Evolutionary conservation across 2,888 invertebrate species (phyloP), one percentile per base, ranked within the genome.

Genomic region (Orthosia gracilis): DNA sequence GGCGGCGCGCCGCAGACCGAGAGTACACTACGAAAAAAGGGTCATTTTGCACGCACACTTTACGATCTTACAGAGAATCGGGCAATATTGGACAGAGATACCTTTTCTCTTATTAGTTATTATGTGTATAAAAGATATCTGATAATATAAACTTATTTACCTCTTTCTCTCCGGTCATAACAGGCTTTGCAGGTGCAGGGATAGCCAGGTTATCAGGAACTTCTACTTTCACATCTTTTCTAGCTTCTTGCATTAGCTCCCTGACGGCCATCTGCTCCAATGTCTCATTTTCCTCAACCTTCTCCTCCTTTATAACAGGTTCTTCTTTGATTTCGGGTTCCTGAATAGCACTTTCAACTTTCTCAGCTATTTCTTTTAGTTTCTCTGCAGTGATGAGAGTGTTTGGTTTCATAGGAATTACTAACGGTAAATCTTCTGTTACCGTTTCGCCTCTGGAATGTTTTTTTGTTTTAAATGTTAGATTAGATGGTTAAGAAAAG

Each of bases 191-290:
- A n/a, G 96, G 95, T n/a, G 97, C 85, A 0, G 97, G 97, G 17
- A 98, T 94, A 5, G 97, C 94, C 23, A 97, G 90, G 12, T 92
- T 87, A 65, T 93, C 89, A 4, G 71, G 59, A 23, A 86, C 86
- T 61, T 96, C 94, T 1, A 92, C 87, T 83, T 91, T 94, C 21
- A 95, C 91, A 40, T 91, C 88, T 52, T 96, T 94, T 40, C 94
- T 94, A 1, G 96, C 93, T 88, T 97, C 98, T 83, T 97, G 96
- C 61, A 98, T 89, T 50, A 98, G 94, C 94, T 98, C 98, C 78
- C 97, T 96, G 0, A 97, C 97, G 26, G 98, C 98, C 91, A 98
- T 97, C 91, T 98, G 97, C 75, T 98, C 98, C 40, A 96, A 75
- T 0, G 93, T 92, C 87, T 91, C 94, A 92, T 92, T 92, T 81